A percentile compares a stretch with the other conserved stretches of the same genome.
phyloP scores from a whole-genome alignment of 2,113 vertebrate species.

The Bombycilla garrulus region DNA sequence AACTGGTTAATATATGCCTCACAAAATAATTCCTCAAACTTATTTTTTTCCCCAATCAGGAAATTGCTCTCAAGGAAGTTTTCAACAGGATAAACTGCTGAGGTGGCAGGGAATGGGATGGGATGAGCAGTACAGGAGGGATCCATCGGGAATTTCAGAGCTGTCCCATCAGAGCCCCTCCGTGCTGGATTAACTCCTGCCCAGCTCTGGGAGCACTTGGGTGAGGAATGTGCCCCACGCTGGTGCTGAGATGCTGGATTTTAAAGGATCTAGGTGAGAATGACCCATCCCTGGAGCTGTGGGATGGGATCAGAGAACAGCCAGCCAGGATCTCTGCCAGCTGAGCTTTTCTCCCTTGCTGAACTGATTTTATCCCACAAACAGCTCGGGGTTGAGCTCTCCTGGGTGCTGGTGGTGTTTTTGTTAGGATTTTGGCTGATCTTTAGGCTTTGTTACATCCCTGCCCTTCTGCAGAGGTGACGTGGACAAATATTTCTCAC shows the following conservation, averaged over 20 bases:
- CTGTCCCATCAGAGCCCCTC: not conserved
- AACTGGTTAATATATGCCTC: not conserved
- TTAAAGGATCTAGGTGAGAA: not conserved
- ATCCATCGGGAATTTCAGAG: not conserved
- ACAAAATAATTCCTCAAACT: not conserved
- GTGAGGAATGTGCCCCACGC: not conserved
- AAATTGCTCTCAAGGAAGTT: not conserved
- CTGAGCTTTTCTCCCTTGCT: not conserved
- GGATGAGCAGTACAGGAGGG: fast-evolving
- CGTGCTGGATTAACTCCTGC: not conserved
- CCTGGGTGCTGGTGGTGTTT: not conserved
- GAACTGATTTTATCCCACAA: not conserved
- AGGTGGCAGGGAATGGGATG: not conserved
- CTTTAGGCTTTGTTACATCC: not conserved
- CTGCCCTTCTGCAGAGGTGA: not conserved
- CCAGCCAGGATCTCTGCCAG: not conserved
- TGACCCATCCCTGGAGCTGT: not conserved
- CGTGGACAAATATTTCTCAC: not conserved
- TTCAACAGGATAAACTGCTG: not conserved
- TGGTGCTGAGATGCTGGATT: not conserved
- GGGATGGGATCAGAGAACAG: not conserved
- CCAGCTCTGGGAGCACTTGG: not conserved
- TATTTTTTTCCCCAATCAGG: not conserved
- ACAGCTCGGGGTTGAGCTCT: not conserved
- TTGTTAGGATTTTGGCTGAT: not conserved